A percentile compares a stretch with the other conserved stretches of the same genome.
Conservation (phyloP, 23 tunicate genomes). For the Botrylloides violaceus region DNA sequence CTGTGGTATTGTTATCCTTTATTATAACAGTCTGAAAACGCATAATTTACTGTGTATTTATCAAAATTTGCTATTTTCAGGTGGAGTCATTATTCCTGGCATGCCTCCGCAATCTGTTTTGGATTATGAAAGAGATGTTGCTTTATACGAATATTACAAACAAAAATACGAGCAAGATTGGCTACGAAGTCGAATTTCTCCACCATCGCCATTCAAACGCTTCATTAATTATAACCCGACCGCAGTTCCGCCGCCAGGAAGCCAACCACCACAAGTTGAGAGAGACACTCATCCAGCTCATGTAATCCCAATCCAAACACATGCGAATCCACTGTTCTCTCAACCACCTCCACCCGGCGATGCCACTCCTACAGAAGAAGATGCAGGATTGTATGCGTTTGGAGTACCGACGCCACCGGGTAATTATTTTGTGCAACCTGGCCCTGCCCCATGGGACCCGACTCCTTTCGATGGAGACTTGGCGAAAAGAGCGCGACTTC, state of each 20-base stretch:
- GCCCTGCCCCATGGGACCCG: constrained; percentile 29
- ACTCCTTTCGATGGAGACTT: constrained; percentile 27
- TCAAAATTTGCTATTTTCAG: no score
- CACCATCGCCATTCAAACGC: constrained; percentile 80
- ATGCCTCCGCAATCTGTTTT: constrained; percentile 63
- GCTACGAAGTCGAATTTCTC: constrained; percentile 60
- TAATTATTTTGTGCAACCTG: not conserved
- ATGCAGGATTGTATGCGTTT: constrained; percentile 13
- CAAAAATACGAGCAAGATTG: constrained; percentile 79
- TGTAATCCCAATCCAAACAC: constrained; percentile 15
- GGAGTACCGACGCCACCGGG: constrained; percentile 15
- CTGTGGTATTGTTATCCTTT: not conserved
- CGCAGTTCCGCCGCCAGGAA: constrained; percentile 40
- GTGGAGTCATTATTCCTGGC: constrained; percentile 40
- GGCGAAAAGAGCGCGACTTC: constrained; percentile 21
- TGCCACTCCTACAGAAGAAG: constrained; percentile 27
- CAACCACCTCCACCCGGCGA: constrained; percentile 29
- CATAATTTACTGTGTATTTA: no score
- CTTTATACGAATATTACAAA: constrained; percentile 65
- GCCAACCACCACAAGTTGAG: constrained; percentile 4
- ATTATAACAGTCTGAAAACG: no score
- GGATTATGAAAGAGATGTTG: constrained; percentile 65
- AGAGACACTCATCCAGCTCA: constrained; percentile 9
- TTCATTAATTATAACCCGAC: constrained; percentile 45
- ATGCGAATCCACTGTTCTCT: not conserved